Conservation (phyloP, 1,140 invertebrate genomes). For the Babylonia areolata region DNA sequence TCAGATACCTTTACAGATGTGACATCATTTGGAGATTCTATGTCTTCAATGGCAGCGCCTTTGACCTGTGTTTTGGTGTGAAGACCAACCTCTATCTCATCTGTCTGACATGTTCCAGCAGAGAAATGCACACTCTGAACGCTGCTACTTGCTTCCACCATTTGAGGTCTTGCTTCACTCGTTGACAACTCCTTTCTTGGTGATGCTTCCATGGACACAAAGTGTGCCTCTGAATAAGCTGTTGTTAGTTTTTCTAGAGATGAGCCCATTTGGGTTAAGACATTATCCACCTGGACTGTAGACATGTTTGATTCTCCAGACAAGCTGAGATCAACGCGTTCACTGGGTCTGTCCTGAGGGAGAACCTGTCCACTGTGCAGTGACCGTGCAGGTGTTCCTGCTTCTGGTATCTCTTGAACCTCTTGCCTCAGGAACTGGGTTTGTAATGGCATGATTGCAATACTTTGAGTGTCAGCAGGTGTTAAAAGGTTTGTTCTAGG, state of each 20-base stretch:
- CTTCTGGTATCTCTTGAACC: conserved; percentile 24
- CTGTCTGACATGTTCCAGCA: conserved; percentile 20
- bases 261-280: conserved; percentile 55
- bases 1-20: background rate
- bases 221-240: conserved; percentile 53
- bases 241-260: conserved; percentile 50
- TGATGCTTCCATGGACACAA: background rate
- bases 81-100: background rate
- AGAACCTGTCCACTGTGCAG: background rate
- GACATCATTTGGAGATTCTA: background rate
- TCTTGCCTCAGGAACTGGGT: background rate
- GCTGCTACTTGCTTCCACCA: background rate
- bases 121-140: conserved; percentile 21
- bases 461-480: background rate
- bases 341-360: background rate
- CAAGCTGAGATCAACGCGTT: background rate
- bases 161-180: background rate
- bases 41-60: background rate
- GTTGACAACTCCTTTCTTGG: background rate
- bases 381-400: background rate
- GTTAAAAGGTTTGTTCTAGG: background rate
- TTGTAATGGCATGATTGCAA: background rate
- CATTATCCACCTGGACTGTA: conserved; percentile 38
- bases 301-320: background rate
- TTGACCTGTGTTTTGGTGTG: background rate